These are phyloP conservation scores for Euthynnus affinis DNA, from an alignment of 2,797 vertebrate genomes.

Conservation along the genomic window DNA sequence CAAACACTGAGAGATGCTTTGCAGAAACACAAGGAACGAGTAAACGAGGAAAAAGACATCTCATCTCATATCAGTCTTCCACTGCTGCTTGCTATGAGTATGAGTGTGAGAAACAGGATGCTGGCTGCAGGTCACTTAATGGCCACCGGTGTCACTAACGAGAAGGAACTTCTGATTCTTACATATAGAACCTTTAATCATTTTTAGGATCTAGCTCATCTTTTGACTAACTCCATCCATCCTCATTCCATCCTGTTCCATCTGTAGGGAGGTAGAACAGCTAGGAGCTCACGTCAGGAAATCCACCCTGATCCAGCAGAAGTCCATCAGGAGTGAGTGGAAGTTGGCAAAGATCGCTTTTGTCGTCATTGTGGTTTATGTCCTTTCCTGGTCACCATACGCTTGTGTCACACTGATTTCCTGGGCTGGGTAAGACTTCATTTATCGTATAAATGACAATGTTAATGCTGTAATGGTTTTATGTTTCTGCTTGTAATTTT, in stretches of 20 bases:
- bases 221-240: background rate
- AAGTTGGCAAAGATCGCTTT: slow-evolving; percentile 93
- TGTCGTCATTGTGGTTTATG: slow-evolving; percentile 90
- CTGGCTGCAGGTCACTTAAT: no score
- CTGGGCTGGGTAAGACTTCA: slow-evolving; percentile 88
- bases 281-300: slow-evolving; percentile 87
- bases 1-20: no score
- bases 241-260: background rate
- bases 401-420: slow-evolving; percentile 92
- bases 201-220: background rate
- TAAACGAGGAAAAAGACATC: no score
- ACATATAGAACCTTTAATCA: background rate
- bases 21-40: no score
- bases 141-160: no score
- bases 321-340: slow-evolving; percentile 90
- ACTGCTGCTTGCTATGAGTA: no score
- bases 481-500: slow-evolving; percentile 1
- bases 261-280: slow-evolving; percentile 86
- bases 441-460: background rate
- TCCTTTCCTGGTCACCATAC: slow-evolving; percentile 92
- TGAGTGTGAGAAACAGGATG: no score
- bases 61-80: no score
- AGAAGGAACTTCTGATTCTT: no score
- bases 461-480: background rate
- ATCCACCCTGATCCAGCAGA: slow-evolving; percentile 83